Evolutionary conservation across 2,888 invertebrate species (phyloP).

Genomic region (Hofmannophila pseudospretella): DNA sequence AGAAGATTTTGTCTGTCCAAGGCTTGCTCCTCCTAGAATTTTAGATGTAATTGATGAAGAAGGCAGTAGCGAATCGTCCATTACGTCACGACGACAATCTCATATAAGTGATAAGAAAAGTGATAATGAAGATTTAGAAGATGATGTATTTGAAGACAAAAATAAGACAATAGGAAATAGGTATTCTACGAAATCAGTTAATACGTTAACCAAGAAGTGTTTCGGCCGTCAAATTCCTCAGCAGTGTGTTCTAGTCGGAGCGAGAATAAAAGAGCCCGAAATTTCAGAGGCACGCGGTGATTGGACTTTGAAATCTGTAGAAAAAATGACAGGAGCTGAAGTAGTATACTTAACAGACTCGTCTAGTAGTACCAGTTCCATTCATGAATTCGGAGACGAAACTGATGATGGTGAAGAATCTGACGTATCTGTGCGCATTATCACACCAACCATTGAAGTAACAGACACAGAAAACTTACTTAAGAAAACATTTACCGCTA

Average conservation of each 20-base stretch:
- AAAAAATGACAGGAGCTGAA: conserved; percentile 80
- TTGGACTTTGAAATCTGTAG: conserved; percentile 69
- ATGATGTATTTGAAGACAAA: conserved; percentile 66
- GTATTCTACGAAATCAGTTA: conserved; percentile 28
- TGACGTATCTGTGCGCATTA: conserved; percentile 66
- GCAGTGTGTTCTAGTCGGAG: conserved; percentile 78
- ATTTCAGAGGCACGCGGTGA: conserved; percentile 78
- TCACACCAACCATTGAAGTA: conserved; percentile 72
- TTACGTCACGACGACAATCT: conserved; percentile 75
- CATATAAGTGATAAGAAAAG: conserved; percentile 69
- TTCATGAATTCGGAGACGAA: conserved; percentile 73
- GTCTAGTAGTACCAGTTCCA: conserved; percentile 80
- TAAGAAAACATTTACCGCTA: conserved; percentile 45
- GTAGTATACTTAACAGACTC: conserved; percentile 83
- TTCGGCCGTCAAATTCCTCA: conserved; percentile 58
- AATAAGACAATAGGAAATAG: conserved; percentile 33
- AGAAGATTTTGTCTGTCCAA: conserved; percentile 49
- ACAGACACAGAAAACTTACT: conserved; percentile 62
- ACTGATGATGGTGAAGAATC: conserved; percentile 61
- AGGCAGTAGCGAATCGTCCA: conserved; percentile 81
- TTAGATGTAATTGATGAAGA: conserved; percentile 89
- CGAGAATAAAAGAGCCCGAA: conserved; percentile 77
- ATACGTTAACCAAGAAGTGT: conserved; percentile 39
- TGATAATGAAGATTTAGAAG: conserved; percentile 67
- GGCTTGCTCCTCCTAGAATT: conserved; percentile 81